Percentiles rank a stretch among this genome's conserved stretches.
These are phyloP conservation scores for Microdon myrmicae DNA, from an alignment of 2,888 invertebrate genomes.

Conservation along the genomic window DNA sequence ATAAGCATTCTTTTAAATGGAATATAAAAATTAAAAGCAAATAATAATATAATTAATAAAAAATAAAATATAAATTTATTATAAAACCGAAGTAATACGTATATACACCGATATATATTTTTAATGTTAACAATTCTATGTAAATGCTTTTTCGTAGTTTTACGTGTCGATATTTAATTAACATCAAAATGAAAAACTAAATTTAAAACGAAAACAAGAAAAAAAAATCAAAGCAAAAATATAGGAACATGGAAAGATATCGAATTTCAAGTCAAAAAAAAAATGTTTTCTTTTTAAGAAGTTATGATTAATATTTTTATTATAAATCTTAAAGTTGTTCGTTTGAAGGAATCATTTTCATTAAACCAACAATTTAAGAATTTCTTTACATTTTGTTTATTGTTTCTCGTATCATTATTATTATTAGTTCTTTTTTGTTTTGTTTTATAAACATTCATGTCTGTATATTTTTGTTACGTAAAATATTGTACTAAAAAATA, in stretches of 20 bases:
- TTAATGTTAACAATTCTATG: background rate
- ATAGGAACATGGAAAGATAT: background rate
- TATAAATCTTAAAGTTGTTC: background rate
- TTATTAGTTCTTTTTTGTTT: too few relatives aligned
- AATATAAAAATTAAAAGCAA: conserved; percentile 7
- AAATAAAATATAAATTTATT: background rate
- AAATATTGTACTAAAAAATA: too few relatives aligned
- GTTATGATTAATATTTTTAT: conserved; percentile 40
- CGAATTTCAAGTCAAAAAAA: too few relatives aligned
- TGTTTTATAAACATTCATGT: too few relatives aligned
- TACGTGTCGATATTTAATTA: background rate
- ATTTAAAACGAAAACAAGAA: background rate
- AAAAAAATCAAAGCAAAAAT: background rate
- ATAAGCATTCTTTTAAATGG: conserved; percentile 23
- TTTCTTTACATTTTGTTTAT: too few relatives aligned
- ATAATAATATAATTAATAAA: conserved; percentile 18
- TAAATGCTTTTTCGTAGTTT: background rate
- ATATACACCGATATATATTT: conserved; percentile 14
- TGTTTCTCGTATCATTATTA: too few relatives aligned
- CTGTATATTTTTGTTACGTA: too few relatives aligned
- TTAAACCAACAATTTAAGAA: conserved; percentile 29
- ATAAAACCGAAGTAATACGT: conserved; percentile 6
- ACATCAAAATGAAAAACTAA: conserved; percentile 1
- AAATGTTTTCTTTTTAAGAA: conserved; percentile 6
- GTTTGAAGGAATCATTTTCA: conserved; percentile 1